Percentiles rank a stretch among this genome's conserved stretches.
phyloP scores from a whole-genome alignment of 2,888 invertebrate species.

The Caenorhabditis sp. region DNA sequence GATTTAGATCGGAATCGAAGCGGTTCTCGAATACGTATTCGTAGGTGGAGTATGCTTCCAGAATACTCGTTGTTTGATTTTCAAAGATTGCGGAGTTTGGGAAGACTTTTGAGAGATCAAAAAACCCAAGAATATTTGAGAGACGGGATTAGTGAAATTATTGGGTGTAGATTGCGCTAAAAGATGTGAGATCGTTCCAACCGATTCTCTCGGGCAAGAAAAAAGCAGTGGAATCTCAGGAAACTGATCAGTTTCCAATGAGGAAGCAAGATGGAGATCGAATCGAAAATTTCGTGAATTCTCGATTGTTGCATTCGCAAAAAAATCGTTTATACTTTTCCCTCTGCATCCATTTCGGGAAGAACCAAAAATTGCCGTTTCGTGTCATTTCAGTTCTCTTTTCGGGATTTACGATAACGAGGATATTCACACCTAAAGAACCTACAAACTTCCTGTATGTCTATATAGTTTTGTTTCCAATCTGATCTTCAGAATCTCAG shows the following conservation, averaged over 20 bases:
- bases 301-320: conserved; percentile 5
- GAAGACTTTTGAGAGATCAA: conserved; percentile 7
- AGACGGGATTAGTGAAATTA: conserved; percentile 28
- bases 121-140: conserved; percentile 21
- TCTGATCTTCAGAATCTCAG: not conserved
- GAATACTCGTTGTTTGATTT: conserved; percentile 24
- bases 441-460: no score
- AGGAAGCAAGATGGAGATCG: conserved; percentile 8
- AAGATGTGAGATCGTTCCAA: conserved; percentile 27
- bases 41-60: conserved; percentile 18
- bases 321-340: conserved; percentile 30
- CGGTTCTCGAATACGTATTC: not conserved
- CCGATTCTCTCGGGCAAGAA: not conserved
- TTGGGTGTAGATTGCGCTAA: conserved; percentile 46
- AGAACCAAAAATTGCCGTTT: not conserved
- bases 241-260: conserved; percentile 16
- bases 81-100: conserved; percentile 5
- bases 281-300: conserved; percentile 15
- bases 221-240: conserved; percentile 14
- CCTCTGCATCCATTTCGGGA: not conserved
- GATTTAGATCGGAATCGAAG: not conserved
- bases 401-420: not conserved
- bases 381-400: not conserved
- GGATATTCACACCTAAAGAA: not conserved
- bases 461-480: no score